Percentiles rank a stretch among this genome's conserved stretches.
These are phyloP conservation scores for Cosmopolites sordidus DNA, from an alignment of 2,888 invertebrate species.

Conservation along the genomic window DNA sequence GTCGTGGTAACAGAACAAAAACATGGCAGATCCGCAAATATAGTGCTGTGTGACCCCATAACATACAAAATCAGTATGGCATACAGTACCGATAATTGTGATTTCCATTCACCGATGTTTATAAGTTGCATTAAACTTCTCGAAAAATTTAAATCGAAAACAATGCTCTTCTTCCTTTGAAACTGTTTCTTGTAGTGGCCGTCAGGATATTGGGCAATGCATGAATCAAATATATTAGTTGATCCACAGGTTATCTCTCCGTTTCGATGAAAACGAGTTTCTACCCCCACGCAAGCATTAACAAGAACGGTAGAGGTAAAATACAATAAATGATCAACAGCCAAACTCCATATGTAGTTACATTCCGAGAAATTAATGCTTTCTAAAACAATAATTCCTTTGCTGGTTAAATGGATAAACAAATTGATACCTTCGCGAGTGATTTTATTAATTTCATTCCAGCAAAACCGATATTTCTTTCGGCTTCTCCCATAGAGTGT, in stretches of 20 bases:
- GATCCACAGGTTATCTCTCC: conserved; percentile 1
- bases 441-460: conserved; percentile 28
- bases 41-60: conserved; percentile 10
- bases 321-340: conserved; percentile 25
- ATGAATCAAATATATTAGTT: conserved; percentile 10
- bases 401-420: conserved; percentile 15
- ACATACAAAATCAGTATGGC: conserved; percentile 9
- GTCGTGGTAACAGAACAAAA: conserved; percentile 5
- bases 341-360: conserved; percentile 29
- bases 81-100: conserved; percentile 11
- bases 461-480: conserved; percentile 19
- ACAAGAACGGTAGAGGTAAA: conserved; percentile 22
- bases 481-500: conserved; percentile 18
- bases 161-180: not conserved
- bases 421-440: conserved; percentile 25
- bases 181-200: conserved; percentile 1
- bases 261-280: not conserved
- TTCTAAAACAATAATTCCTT: conserved; percentile 19
- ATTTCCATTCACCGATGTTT: conserved; percentile 10
- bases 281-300: not conserved
- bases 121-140: conserved; percentile 2
- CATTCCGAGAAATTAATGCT: conserved; percentile 29
- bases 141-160: conserved; percentile 2
- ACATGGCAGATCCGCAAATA: conserved; percentile 15
- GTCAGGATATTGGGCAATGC: conserved; percentile 2